Percentiles rank a stretch among this genome's conserved stretches.
phyloP scores from a whole-genome alignment of 2,888 invertebrate species.

The Ophraella communa region DNA sequence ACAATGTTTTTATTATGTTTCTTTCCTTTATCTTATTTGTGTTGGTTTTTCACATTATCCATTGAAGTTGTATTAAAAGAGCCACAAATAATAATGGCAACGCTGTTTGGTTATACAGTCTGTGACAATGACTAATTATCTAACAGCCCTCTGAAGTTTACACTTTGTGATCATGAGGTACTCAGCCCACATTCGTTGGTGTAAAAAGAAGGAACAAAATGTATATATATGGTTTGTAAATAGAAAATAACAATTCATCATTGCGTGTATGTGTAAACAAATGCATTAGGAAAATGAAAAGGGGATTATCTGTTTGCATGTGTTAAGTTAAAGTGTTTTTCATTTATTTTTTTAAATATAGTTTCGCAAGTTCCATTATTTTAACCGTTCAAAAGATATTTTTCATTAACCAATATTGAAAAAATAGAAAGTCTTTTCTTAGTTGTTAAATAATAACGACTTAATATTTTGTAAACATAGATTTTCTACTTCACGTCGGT shows the following conservation, averaged over 20 bases:
- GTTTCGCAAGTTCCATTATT: too few species aligned
- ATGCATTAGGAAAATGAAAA: constrained; percentile 2
- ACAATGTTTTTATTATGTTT: too few species aligned
- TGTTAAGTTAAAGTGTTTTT: not conserved
- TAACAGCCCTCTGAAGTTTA: not conserved
- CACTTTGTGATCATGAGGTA: constrained; percentile 1
- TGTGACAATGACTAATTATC: constrained; percentile 11
- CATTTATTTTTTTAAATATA: not conserved
- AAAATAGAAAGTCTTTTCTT: too few species aligned
- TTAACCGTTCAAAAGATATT: too few species aligned
- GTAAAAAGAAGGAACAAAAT: not conserved
- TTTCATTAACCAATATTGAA: too few species aligned
- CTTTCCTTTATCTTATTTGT: not conserved
- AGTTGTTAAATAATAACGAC: too few species aligned
- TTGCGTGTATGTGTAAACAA: not conserved
- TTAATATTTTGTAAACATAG: too few species aligned
- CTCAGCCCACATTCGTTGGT: not conserved
- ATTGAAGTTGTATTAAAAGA: not conserved
- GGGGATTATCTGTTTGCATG: not conserved
- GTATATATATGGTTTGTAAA: not conserved
- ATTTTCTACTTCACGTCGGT: too few species aligned
- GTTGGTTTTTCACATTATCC: not conserved
- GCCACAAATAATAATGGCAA: not conserved
- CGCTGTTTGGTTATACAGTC: not conserved
- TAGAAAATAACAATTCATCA: constrained; percentile 7